Conservation (phyloP, 2,888 invertebrate species). For the Teleogryllus oceanicus region DNA sequence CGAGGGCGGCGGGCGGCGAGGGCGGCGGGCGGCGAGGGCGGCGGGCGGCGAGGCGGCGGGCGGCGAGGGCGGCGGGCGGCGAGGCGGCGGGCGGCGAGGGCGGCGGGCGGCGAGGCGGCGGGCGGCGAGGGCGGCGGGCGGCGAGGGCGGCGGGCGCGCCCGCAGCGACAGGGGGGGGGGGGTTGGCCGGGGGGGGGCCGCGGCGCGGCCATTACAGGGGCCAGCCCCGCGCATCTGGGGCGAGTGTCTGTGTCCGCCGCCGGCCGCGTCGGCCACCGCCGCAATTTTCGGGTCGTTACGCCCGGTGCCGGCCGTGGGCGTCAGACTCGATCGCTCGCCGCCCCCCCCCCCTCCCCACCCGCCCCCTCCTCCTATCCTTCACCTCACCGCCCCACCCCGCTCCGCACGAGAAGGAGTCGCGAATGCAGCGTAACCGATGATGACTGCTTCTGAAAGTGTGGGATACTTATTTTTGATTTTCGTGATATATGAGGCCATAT, state of each 20-base stretch:
- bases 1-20: neutral
- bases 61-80: neutral
- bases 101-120: neutral
- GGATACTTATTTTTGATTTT: too few species aligned
- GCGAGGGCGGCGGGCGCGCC: neutral
- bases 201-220: neutral
- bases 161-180: neutral
- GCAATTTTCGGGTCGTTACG: slow-evolving; percentile 6
- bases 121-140: neutral
- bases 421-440: too few species aligned
- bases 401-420: too few species aligned
- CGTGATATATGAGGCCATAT: too few species aligned
- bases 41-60: neutral
- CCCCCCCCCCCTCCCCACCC: neutral
- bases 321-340: neutral
- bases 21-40: neutral
- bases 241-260: neutral
- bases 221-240: neutral
- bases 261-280: neutral
- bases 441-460: too few species aligned
- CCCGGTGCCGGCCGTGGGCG: neutral
- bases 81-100: neutral
- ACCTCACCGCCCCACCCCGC: too few species aligned
- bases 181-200: too few species aligned
- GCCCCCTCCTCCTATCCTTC: neutral